Evolutionary conservation across 37 sponge, comb jelly and placozoan species (phyloP), one percentile per base, ranked within the genome.

Genomic region (Cliona cf. orientalis): DNA sequence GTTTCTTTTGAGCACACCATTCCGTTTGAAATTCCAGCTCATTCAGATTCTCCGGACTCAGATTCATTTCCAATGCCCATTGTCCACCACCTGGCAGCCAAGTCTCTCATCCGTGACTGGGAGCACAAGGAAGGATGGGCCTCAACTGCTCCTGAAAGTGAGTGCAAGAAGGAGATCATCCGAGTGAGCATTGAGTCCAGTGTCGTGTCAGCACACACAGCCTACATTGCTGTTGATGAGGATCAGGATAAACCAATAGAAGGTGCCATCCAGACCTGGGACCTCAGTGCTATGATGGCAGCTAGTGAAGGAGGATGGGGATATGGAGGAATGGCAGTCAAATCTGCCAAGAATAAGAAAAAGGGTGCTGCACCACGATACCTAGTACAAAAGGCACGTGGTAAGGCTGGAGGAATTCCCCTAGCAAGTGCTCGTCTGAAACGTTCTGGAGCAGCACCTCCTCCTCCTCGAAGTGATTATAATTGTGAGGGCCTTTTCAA

Each of bases 11-110:
- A 76, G 63, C 58, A 89, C 58, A 44, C 26, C 2, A 38, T 89
- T 25, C 78, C 76, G 9, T 84, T 84, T 56, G 36, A 25, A 29
- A 43, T 75, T 11, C 49, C 46, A 2, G 67, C 6, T 3, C 55
- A 34, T 33, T 22, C 64, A 14, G 70, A 69, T 41, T 23, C 22
- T 28, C 34, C 35, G 28, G 61, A 42, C 17, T 63, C 83, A 31
- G 29, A 12, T 75, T 35, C 63, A 25, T 67, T 71, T n/a, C 36
- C 34, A 38, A 42, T 87, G 38, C 72, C 75, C 28, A 46, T 82
- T n/a, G 59, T 93, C 58, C 94, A 93, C 80, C 94, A 89, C 17
- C 79, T 93, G 17, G 94, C 94, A 29, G 79, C 90, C 22, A 93
- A 89, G 75, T 17, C 70, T 26, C 88, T 91, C 40, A 71, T 91